A percentile compares a stretch with the other conserved stretches of the same genome.
Evolutionary conservation across 2,113 vertebrate genomes (phyloP).

Genomic region (Leptobrachium leishanense): DNA sequence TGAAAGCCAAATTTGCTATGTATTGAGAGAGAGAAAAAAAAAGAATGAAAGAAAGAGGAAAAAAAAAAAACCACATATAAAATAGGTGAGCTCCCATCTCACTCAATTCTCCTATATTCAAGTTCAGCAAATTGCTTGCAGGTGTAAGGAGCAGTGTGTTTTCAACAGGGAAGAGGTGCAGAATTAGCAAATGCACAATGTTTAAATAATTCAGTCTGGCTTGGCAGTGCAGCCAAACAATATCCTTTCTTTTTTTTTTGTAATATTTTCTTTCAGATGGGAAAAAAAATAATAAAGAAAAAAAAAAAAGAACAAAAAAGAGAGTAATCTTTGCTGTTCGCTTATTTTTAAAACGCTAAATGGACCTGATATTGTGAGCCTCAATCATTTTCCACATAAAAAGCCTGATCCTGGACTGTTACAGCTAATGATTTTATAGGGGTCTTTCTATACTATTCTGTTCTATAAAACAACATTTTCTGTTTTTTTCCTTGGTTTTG

Average conservation of each 20-base stretch:
- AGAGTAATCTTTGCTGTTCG: slow-evolving; percentile 56
- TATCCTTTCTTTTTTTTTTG: slow-evolving; percentile 76
- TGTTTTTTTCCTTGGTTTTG: too few species aligned
- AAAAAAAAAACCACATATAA: slow-evolving; percentile 65
- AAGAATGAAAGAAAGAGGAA: slow-evolving; percentile 46
- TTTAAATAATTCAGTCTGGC: slow-evolving; percentile 89
- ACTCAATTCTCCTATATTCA: slow-evolving; percentile 86
- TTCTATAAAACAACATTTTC: too few species aligned
- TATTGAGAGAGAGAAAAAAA: slow-evolving; percentile 75
- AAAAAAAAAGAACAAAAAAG: not conserved
- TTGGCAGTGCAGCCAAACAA: slow-evolving; percentile 84
- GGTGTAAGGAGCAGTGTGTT: slow-evolving; percentile 88
- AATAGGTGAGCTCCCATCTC: slow-evolving; percentile 96
- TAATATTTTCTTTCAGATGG: slow-evolving; percentile 61
- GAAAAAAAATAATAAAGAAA: not conserved
- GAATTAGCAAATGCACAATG: slow-evolving; percentile 96
- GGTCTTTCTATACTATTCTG: not conserved
- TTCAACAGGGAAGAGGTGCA: slow-evolving; percentile 89
- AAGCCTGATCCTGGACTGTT: not conserved
- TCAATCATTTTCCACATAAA: slow-evolving; percentile 55
- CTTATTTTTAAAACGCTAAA: slow-evolving; percentile 56
- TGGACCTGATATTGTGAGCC: slow-evolving; percentile 47
- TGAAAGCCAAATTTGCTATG: slow-evolving; percentile 97
- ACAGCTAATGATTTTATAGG: not conserved
- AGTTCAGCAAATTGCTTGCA: slow-evolving; percentile 99